Evolutionary conservation across 2,797 vertebrate genomes (phyloP).

Genomic region (Gephyroberyx darwinii): DNA sequence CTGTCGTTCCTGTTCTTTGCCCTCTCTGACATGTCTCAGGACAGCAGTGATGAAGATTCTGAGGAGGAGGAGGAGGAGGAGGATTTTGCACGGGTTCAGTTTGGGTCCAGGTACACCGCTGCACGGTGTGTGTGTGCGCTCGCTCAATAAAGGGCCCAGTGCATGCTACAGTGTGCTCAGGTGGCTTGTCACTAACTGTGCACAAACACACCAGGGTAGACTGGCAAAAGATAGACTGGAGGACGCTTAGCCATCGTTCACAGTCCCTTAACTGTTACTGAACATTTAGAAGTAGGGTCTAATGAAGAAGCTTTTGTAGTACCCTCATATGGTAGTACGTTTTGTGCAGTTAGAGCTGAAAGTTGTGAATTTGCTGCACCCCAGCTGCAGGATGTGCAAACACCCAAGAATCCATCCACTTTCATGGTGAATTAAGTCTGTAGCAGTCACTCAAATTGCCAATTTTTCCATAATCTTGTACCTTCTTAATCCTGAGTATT

Average conservation of each 20-base stretch:
- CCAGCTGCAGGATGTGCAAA: background rate
- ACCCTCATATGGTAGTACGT: background rate
- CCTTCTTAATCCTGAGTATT: background rate
- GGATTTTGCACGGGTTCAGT: slow-evolving; percentile 97
- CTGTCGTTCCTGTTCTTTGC: slow-evolving; percentile 94
- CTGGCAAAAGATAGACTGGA: slow-evolving; percentile 18
- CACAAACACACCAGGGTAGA: slow-evolving; percentile 44
- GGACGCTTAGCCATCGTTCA: background rate
- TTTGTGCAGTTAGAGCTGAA: background rate
- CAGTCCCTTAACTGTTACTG: background rate
- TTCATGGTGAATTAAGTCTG: slow-evolving; percentile 1
- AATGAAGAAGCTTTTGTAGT: background rate
- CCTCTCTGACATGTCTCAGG: slow-evolving; percentile 94
- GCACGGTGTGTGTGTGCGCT: slow-evolving; percentile 76
- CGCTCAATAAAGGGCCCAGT: slow-evolving; percentile 52
- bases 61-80: slow-evolving; percentile 83
- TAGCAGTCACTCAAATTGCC: slow-evolving; percentile 4
- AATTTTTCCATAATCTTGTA: background rate
- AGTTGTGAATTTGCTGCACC: background rate
- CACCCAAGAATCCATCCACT: background rate
- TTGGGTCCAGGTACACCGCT: slow-evolving; percentile 99
- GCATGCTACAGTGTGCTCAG: slow-evolving; percentile 80
- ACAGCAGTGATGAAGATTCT: slow-evolving; percentile 95
- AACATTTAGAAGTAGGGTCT: too few species aligned
- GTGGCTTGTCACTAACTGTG: slow-evolving; percentile 72